These are phyloP conservation scores for Octomys mimax DNA, from an alignment of 2,797 vertebrate species.

Conservation along the genomic window DNA sequence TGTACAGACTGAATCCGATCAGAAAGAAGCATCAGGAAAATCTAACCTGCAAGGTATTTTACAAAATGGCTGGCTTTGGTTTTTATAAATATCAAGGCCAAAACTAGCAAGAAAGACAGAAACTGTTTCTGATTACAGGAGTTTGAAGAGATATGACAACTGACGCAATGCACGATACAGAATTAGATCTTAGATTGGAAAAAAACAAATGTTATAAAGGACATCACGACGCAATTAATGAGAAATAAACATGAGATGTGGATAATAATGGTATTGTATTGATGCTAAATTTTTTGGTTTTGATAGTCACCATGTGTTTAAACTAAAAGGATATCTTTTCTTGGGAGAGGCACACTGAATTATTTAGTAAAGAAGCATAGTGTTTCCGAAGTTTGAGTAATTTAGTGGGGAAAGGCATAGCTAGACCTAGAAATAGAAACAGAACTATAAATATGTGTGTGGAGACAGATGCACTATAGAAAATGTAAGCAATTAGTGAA, in stretches of 20 bases:
- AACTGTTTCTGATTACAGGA: neutral
- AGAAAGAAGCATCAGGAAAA: neutral
- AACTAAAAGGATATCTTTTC: neutral
- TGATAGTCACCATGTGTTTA: neutral
- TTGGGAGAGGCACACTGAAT: neutral
- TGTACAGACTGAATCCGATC: neutral
- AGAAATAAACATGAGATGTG: neutral
- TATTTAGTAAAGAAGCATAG: neutral
- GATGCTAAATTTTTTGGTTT: conserved; percentile 34
- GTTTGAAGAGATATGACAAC: neutral
- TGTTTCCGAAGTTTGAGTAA: neutral
- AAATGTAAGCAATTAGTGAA: neutral
- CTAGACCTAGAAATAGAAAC: conserved; percentile 9
- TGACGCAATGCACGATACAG: neutral
- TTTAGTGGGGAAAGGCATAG: neutral
- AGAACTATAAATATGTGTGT: neutral
- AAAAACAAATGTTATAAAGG: neutral
- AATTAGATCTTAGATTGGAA: neutral
- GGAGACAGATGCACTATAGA: neutral
- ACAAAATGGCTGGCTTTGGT: neutral
- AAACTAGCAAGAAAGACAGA: conserved; percentile 2
- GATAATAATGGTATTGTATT: neutral
- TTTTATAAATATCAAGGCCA: conserved; percentile 2
- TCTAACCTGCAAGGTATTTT: neutral
- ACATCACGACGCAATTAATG: neutral